These are phyloP conservation scores for Gallinago nigripennis DNA, from an alignment of 2,797 vertebrate genomes.

Conservation along the genomic window DNA sequence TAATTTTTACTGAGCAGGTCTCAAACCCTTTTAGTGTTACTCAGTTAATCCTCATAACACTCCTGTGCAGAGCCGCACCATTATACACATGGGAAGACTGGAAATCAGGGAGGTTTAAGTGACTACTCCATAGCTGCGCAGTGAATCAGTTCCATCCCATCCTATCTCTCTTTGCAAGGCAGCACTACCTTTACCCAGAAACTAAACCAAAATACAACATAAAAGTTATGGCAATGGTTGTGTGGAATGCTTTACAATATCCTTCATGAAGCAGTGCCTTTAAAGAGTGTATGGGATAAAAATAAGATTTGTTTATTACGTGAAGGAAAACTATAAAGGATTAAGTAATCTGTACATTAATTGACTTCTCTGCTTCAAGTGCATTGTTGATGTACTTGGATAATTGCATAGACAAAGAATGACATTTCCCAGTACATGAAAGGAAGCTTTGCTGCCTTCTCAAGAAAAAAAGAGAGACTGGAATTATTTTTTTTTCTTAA, in stretches of 20 bases:
- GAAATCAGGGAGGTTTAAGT: neutral
- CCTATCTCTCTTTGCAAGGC: neutral
- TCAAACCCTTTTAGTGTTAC: neutral
- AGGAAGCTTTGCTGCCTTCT: neutral
- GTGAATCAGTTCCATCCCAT: neutral
- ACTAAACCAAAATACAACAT: neutral
- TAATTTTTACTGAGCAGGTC: constrained; percentile 4
- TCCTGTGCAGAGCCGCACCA: neutral
- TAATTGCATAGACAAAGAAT: neutral
- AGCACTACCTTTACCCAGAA: neutral
- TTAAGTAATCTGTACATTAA: neutral
- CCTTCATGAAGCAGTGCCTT: neutral
- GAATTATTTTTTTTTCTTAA: neutral
- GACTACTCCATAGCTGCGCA: neutral
- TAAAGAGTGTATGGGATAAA: neutral
- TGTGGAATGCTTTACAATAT: neutral
- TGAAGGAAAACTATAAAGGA: neutral
- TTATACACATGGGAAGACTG: neutral
- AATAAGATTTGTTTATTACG: neutral
- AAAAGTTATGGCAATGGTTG: neutral
- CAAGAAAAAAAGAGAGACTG: neutral
- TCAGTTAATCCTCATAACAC: neutral
- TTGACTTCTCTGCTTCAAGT: neutral
- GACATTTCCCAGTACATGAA: neutral
- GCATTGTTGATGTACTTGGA: neutral